These are phyloP conservation scores for Rhabditophanes sp. DNA, from an alignment of 2,888 invertebrate genomes.

Conservation along the genomic window DNA sequence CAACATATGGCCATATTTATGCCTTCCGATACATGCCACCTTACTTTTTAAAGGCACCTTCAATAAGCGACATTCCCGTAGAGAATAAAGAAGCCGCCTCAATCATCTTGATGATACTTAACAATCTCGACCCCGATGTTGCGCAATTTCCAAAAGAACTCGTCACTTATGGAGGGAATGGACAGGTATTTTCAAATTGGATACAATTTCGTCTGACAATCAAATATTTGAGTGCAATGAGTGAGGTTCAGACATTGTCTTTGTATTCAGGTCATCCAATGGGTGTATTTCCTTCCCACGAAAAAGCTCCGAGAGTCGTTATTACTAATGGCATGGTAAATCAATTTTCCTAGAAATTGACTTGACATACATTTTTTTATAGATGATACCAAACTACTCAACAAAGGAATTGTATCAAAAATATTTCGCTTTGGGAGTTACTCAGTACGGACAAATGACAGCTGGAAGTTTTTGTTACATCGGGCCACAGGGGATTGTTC, in stretches of 20 bases:
- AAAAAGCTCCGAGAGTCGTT: constrained; percentile 50
- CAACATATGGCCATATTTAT: constrained; percentile 53
- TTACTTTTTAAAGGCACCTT: constrained; percentile 26
- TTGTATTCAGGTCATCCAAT: constrained; percentile 54
- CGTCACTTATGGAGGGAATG: constrained; percentile 56
- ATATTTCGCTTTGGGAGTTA: constrained; percentile 53
- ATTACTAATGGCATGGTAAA: constrained; percentile 55
- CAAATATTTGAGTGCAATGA: constrained; percentile 51
- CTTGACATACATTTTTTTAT: constrained; percentile 2
- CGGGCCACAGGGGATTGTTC: constrained; percentile 56
- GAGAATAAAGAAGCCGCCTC: constrained; percentile 47
- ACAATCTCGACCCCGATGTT: constrained; percentile 54
- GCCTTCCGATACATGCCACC: constrained; percentile 50
- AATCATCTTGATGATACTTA: constrained; percentile 55
- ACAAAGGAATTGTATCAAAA: constrained; percentile 50
- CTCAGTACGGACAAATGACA: constrained; percentile 56
- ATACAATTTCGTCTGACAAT: constrained; percentile 53
- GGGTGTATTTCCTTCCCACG: constrained; percentile 51
- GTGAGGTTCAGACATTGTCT: constrained; percentile 51
- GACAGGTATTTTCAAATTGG: constrained; percentile 56
- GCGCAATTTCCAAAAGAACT: constrained; percentile 55
- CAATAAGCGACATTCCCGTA: constrained; percentile 22
- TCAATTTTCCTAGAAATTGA: constrained; percentile 1
- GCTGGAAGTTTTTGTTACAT: constrained; percentile 56
- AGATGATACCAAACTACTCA: constrained; percentile 54